These are phyloP conservation scores for Drosophila kepulauana DNA, from an alignment of 1,140 invertebrate species.

Conservation along the genomic window DNA sequence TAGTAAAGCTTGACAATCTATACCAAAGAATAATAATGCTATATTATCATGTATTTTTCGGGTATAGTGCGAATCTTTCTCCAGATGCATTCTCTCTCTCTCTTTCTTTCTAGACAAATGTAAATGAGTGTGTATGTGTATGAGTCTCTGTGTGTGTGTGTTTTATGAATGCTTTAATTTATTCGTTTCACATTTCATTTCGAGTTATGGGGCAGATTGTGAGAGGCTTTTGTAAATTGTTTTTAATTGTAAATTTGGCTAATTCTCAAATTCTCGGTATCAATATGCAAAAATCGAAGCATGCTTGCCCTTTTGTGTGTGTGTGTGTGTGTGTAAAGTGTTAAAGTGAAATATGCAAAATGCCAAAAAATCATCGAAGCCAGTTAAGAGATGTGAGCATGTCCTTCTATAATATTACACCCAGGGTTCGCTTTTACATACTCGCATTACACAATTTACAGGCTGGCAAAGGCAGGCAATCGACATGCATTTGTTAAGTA, in stretches of 20 bases:
- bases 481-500: slow-evolving; percentile 22
- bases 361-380: background rate
- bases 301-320: too few relatives aligned
- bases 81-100: slow-evolving; percentile 19
- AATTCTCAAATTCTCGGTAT: slow-evolving; percentile 52
- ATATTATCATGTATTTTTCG: slow-evolving; percentile 69
- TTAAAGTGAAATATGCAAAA: background rate
- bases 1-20: slow-evolving; percentile 83
- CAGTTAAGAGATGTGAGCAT: background rate
- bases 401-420: background rate
- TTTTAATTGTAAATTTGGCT: slow-evolving; percentile 42
- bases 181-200: slow-evolving; percentile 2
- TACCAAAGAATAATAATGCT: slow-evolving; percentile 70
- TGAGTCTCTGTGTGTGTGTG: slow-evolving; percentile 15
- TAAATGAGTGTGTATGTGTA: slow-evolving; percentile 12
- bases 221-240: slow-evolving; percentile 27
- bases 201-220: slow-evolving; percentile 10
- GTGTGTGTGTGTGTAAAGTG: slow-evolving; percentile 3
- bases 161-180: slow-evolving; percentile 12
- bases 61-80: slow-evolving; percentile 53
- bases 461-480: slow-evolving; percentile 4
- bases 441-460: slow-evolving; percentile 11
- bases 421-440: background rate
- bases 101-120: background rate
- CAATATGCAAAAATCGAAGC: slow-evolving; percentile 50